Conservation (phyloP, 2,797 vertebrate genomes). For the Sorex maritimensis region DNA sequence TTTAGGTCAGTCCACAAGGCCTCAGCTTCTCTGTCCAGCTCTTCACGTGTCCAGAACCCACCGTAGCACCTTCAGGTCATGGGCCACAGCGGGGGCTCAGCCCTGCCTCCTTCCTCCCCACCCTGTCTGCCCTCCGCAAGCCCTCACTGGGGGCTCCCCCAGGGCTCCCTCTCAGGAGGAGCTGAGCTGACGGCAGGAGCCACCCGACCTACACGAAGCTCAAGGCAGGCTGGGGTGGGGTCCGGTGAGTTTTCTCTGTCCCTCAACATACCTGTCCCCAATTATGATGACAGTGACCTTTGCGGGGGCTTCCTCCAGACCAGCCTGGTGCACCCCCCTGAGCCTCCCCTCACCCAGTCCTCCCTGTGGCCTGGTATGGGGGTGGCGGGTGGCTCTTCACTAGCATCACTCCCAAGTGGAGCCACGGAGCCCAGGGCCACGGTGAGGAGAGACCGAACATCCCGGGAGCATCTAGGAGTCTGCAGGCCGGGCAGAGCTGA, state of each 20-base stretch:
- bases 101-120: neutral
- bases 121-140: neutral
- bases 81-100: too few relatives aligned
- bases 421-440: neutral
- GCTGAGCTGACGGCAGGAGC: neutral
- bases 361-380: rapidly evolving
- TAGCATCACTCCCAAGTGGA: neutral
- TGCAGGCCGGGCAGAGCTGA: too few relatives aligned
- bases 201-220: neutral
- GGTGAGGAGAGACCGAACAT: neutral
- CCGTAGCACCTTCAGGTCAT: neutral
- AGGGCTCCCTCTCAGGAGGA: neutral
- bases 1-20: neutral
- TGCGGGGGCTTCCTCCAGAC: neutral
- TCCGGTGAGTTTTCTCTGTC: neutral
- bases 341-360: neutral
- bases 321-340: neutral
- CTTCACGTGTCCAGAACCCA: neutral
- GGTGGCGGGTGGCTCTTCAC: neutral
- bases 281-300: neutral
- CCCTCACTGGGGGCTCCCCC: neutral
- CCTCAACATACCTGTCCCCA: neutral
- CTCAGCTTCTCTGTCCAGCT: neutral
- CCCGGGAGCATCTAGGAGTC: too few relatives aligned
- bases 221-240: too few relatives aligned